A percentile compares a stretch with the other conserved stretches of the same genome.
These are phyloP conservation scores for Agonum fuliginosum DNA, from an alignment of 2,888 invertebrate species.

Conservation along the genomic window DNA sequence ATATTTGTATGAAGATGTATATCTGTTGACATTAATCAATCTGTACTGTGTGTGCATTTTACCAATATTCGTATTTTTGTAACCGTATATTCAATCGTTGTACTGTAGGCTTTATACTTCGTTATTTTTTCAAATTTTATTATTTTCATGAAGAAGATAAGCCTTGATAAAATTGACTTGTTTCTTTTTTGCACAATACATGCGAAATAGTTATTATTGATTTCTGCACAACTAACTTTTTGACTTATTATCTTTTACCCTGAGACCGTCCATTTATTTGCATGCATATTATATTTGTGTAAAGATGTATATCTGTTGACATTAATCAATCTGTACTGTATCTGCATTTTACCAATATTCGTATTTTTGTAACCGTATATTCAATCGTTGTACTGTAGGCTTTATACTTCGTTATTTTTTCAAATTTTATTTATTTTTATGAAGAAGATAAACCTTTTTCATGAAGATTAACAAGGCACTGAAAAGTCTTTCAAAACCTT, in stretches of 20 bases:
- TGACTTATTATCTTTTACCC: too few relatives aligned
- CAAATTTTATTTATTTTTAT: conserved; percentile 37
- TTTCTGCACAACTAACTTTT: too few relatives aligned
- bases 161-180: too few relatives aligned
- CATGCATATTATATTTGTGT: background rate
- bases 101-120: conserved; percentile 18
- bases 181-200: too few relatives aligned
- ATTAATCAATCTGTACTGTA: conserved; percentile 27
- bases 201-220: too few relatives aligned
- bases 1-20: background rate
- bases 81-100: conserved; percentile 29
- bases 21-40: conserved; percentile 22
- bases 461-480: background rate
- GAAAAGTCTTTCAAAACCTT: background rate
- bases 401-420: conserved; percentile 38
- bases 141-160: conserved; percentile 12
- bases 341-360: conserved; percentile 35
- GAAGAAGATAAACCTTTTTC: background rate
- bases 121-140: conserved; percentile 43
- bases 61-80: conserved; percentile 43
- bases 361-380: conserved; percentile 36
- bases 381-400: conserved; percentile 22
- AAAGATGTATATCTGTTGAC: conserved; percentile 17
- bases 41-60: conserved; percentile 31
- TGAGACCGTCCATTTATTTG: background rate